Evolutionary conservation across 2,888 invertebrate genomes (phyloP).

Genomic region (Mythimna lalbum): DNA sequence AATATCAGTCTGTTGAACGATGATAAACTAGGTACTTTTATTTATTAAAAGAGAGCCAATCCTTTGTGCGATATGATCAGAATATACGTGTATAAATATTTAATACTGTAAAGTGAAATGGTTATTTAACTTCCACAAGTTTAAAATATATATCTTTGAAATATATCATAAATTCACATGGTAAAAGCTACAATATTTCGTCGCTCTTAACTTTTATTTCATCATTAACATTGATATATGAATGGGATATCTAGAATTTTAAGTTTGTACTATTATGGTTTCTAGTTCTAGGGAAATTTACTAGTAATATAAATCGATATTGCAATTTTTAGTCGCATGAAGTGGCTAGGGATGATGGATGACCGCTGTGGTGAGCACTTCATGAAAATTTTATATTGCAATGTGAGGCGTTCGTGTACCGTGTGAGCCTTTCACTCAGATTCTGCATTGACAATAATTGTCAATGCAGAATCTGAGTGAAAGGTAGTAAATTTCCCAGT

Average conservation of each 20-base stretch:
- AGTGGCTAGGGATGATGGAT: neutral
- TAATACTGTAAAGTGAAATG: slow-evolving; percentile 3
- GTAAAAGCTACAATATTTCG: neutral
- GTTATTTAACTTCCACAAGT: neutral
- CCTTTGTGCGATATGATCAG: slow-evolving; percentile 39
- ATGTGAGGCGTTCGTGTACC: neutral
- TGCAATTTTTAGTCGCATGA: neutral
- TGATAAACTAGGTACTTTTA: slow-evolving; percentile 16
- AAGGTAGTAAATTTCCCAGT: no score
- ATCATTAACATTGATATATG: slow-evolving; percentile 4
- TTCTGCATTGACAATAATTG: neutral
- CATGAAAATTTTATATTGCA: neutral
- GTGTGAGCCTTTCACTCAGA: neutral
- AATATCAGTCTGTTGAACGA: slow-evolving; percentile 12
- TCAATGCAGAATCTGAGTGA: no score
- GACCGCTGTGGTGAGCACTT: neutral
- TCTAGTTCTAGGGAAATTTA: neutral
- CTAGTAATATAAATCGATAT: neutral
- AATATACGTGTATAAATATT: slow-evolving; percentile 23
- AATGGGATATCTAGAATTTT: slow-evolving; percentile 17
- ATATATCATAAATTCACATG: neutral
- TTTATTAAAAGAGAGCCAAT: slow-evolving; percentile 21
- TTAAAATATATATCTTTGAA: neutral
- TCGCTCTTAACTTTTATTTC: slow-evolving; percentile 3
- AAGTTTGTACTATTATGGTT: slow-evolving; percentile 44